These are phyloP conservation scores for Exaiptasia diaphana DNA, from an alignment of 64 coral and sea anemone species.

Conservation along the genomic window DNA sequence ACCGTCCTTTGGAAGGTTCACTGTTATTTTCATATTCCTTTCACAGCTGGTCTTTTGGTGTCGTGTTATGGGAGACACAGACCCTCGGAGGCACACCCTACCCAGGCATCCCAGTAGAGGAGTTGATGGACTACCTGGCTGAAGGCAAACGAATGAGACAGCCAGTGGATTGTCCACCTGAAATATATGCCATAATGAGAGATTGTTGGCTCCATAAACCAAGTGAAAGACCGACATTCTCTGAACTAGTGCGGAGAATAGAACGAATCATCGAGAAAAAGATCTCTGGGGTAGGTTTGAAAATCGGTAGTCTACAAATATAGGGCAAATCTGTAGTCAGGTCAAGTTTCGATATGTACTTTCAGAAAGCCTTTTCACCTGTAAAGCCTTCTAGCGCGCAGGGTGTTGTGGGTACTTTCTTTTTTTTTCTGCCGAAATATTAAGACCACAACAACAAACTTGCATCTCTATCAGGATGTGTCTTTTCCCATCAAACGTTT, in stretches of 20 bases:
- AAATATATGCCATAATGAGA: conserved; percentile 57
- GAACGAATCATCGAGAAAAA: conserved; percentile 47
- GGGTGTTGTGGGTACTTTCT: too few species aligned
- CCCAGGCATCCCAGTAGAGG: conserved; percentile 49
- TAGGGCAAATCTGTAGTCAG: too few species aligned
- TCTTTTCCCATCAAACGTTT: too few species aligned
- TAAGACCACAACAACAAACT: too few species aligned
- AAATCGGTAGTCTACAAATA: too few species aligned
- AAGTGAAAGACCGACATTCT: conserved; percentile 5
- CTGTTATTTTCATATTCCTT: background rate
- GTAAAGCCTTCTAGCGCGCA: too few species aligned
- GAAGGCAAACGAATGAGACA: conserved; percentile 53
- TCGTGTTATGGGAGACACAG: conserved; percentile 49
- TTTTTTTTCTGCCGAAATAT: too few species aligned
- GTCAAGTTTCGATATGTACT: too few species aligned
- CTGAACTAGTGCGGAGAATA: conserved; percentile 6
- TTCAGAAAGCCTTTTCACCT: too few species aligned
- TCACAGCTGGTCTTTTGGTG: conserved; percentile 54
- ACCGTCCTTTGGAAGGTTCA: too few species aligned
- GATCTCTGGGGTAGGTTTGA: conserved; percentile 31
- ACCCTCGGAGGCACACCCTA: conserved; percentile 56
- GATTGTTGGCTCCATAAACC: conserved; percentile 49
- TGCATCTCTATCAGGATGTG: too few species aligned
- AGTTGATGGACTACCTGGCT: conserved; percentile 49
- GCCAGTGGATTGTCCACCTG: conserved; percentile 38